phyloP scores from a whole-genome alignment of 2,113 vertebrate species.

The Gobio gobio region DNA sequence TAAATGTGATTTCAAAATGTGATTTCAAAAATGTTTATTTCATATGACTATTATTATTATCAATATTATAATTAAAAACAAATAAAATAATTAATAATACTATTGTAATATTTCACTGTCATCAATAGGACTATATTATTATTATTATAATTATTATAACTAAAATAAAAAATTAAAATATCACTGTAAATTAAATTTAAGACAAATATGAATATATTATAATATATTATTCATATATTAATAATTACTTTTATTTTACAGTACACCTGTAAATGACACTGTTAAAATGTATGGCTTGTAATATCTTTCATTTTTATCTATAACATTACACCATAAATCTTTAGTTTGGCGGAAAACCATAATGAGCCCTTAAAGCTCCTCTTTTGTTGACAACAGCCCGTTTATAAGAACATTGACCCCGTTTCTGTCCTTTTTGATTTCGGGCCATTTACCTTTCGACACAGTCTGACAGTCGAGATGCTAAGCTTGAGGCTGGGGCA shows the following conservation, averaged over 20 bases:
- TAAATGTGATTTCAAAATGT: too few species aligned
- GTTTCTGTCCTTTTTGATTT: neutral
- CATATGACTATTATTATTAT: too few species aligned
- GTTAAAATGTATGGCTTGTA: neutral
- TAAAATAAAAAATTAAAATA: too few species aligned
- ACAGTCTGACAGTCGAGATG: slow-evolving; percentile 93
- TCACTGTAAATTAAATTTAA: too few species aligned
- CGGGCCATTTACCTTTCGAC: slow-evolving; percentile 89
- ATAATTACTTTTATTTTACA: neutral
- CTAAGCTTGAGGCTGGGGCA: slow-evolving; percentile 90
- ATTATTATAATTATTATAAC: too few species aligned
- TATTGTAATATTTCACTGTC: too few species aligned
- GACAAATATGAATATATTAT: too few species aligned
- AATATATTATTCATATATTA: neutral
- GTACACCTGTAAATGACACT: neutral
- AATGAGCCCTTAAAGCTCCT: neutral
- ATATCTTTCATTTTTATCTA: neutral
- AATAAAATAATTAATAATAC: too few species aligned
- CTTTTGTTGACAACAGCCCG: neutral
- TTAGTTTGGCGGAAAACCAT: neutral
- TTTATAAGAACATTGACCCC: neutral
- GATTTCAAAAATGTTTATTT: too few species aligned
- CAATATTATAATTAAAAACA: too few species aligned
- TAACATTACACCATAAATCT: too few species aligned
- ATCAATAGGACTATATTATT: too few species aligned